Evolutionary conservation across 2,113 vertebrate genomes (phyloP).

Genomic region (Oceanites oceanicus): DNA sequence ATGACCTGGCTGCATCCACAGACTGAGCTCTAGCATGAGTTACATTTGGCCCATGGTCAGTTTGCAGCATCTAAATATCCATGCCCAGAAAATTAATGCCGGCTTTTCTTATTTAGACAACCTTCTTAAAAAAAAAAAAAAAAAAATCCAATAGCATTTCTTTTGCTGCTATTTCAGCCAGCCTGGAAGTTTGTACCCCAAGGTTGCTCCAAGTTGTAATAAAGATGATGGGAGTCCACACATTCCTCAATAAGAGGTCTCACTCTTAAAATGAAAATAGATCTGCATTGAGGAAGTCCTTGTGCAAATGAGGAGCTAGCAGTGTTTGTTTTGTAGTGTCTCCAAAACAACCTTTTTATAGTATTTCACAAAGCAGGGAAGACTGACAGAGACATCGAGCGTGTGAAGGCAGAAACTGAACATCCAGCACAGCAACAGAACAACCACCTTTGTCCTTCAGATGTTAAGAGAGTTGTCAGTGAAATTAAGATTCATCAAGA

Average conservation of each 20-base stretch:
- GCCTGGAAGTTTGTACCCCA: neutral
- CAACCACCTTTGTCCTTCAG: neutral
- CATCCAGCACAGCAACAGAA: neutral
- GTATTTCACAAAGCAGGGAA: neutral
- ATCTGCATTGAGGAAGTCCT: neutral
- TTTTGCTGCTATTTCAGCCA: neutral
- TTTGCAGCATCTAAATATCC: neutral
- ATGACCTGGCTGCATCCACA: neutral
- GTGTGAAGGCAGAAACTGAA: accelerated
- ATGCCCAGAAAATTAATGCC: neutral
- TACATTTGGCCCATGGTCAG: neutral
- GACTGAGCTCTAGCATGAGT: neutral
- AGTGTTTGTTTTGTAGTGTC: neutral
- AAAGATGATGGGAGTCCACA: neutral
- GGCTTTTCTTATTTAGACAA: neutral
- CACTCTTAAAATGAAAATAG: neutral
- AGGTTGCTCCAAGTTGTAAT: neutral
- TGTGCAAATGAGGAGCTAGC: neutral
- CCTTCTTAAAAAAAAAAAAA: neutral
- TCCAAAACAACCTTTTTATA: neutral
- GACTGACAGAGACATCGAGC: neutral
- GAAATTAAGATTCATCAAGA: neutral
- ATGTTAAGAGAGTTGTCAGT: neutral
- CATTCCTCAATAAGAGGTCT: neutral
- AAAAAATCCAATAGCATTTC: neutral